phyloP scores from a whole-genome alignment of 2,888 invertebrate genomes.

The Mechanitis mazaeus region DNA sequence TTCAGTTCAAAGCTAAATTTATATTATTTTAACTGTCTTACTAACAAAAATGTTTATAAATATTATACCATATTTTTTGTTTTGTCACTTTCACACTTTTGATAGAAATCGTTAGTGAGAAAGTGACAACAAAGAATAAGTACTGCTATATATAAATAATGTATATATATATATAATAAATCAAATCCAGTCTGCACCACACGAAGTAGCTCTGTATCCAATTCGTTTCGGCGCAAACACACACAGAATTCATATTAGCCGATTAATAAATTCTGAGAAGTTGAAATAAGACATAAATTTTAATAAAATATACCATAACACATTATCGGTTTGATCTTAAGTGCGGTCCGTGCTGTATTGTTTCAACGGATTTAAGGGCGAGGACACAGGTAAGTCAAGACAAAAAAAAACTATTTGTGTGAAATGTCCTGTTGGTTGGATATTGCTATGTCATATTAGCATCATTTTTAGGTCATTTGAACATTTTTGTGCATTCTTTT shows the following conservation, averaged over 20 bases:
- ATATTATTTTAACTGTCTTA: too few relatives aligned
- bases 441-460: too few relatives aligned
- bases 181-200: constrained; percentile 12
- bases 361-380: constrained; percentile 40
- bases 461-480: too few relatives aligned
- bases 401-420: background rate
- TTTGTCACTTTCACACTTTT: too few relatives aligned
- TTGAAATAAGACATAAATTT: constrained; percentile 74
- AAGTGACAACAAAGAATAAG: too few relatives aligned
- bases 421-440: too few relatives aligned
- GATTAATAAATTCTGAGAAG: constrained; percentile 74
- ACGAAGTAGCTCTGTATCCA: constrained; percentile 22
- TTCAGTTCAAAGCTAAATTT: too few relatives aligned
- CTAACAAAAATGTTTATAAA: too few relatives aligned
- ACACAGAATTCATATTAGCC: constrained; percentile 71
- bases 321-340: constrained; percentile 63
- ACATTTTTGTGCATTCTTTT: too few relatives aligned
- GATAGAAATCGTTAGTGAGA: too few relatives aligned
- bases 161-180: background rate
- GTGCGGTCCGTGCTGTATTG: constrained; percentile 48
- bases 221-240: constrained; percentile 54
- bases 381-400: constrained; percentile 6
- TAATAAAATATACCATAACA: constrained; percentile 66
- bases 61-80: too few relatives aligned
- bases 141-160: too few relatives aligned